These are phyloP conservation scores for Eupithecia vulgata DNA, from an alignment of 2,888 invertebrate genomes.

Conservation along the genomic window DNA sequence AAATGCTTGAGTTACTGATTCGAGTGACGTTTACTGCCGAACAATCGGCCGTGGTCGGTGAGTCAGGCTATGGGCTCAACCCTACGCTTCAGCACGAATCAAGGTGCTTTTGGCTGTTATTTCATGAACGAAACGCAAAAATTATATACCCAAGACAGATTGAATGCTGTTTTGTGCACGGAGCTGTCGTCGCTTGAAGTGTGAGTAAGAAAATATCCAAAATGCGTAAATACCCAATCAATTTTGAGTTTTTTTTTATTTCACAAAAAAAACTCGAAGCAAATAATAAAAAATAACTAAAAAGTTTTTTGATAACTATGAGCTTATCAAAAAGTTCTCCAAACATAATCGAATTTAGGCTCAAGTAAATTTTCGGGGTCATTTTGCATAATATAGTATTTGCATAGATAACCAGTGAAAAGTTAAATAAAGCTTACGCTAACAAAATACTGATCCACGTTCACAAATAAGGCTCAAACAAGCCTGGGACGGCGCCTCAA, in stretches of 20 bases:
- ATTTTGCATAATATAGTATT: too few relatives aligned
- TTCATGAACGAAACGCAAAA: neutral
- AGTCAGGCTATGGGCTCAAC: conserved; percentile 56
- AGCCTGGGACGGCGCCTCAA: conserved; percentile 71
- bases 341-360: neutral
- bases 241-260: too few relatives aligned
- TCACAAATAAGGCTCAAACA: conserved; percentile 37
- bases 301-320: neutral
- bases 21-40: conserved; percentile 78
- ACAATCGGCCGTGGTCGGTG: conserved; percentile 75
- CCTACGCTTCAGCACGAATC: neutral
- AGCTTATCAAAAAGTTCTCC: neutral
- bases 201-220: neutral
- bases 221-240: neutral
- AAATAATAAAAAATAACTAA: neutral
- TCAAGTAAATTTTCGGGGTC: neutral
- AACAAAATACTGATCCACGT: conserved; percentile 1
- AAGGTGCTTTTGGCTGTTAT: neutral
- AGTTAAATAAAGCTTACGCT: neutral
- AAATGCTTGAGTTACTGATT: conserved; percentile 80
- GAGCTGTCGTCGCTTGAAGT: neutral
- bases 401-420: neutral
- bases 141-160: neutral
- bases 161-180: neutral
- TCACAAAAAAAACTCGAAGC: neutral